phyloP scores from a whole-genome alignment of 1,140 invertebrate species.

The Zelostemma sp. region DNA sequence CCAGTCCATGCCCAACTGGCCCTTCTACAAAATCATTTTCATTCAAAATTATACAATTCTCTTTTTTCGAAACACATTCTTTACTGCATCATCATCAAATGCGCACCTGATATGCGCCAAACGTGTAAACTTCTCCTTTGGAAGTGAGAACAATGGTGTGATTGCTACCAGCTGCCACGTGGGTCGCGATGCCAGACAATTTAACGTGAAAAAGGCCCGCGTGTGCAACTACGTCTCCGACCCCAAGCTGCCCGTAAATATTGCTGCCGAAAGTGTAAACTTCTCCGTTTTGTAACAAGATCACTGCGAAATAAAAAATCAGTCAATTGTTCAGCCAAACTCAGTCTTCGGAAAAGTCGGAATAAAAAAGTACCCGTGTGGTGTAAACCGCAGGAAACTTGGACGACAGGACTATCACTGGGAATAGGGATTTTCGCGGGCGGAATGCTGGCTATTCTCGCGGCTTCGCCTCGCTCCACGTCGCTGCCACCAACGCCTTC shows the following conservation, averaged over 20 bases:
- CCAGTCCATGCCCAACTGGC: conserved; percentile 84
- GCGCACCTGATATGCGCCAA: conserved; percentile 93
- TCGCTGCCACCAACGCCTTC: conserved; percentile 73
- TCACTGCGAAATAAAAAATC: conserved; percentile 65
- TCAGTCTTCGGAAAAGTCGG: no score
- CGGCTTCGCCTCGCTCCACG: conserved; percentile 74
- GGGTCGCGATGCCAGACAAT: conserved; percentile 76
- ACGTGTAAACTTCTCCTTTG: conserved; percentile 94
- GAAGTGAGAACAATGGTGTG: conserved; percentile 92
- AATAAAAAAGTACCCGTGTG: conserved; percentile 76
- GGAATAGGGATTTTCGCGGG: conserved; percentile 82
- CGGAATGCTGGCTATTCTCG: conserved; percentile 81
- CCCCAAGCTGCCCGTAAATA: conserved; percentile 93
- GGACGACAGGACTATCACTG: conserved; percentile 79
- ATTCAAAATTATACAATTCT: no score
- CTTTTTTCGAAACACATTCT: no score
- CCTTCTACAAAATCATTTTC: no score
- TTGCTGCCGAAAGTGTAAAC: conserved; percentile 96
- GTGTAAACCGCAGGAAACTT: conserved; percentile 91
- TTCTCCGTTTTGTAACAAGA: conserved; percentile 77
- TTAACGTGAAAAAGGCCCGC: conserved; percentile 83
- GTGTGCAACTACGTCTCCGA: conserved; percentile 84
- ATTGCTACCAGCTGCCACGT: conserved; percentile 94
- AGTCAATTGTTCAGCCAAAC: no score
- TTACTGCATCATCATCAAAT: no score